These are phyloP conservation scores for Agrochola lota DNA, from an alignment of 2,888 invertebrate species.

Conservation along the genomic window DNA sequence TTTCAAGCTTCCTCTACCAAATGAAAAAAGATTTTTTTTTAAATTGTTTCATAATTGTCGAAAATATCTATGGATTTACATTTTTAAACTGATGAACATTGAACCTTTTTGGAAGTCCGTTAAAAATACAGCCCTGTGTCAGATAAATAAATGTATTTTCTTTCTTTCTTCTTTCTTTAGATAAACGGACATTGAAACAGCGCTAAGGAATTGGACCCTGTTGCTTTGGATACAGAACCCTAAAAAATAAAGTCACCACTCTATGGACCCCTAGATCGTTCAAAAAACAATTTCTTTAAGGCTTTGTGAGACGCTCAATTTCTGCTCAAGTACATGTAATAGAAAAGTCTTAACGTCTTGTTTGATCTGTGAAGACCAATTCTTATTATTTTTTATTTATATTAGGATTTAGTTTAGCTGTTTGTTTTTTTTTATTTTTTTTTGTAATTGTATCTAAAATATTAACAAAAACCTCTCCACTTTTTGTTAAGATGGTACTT, in stretches of 20 bases:
- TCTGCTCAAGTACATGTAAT: slow-evolving; percentile 42
- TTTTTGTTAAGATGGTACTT: not conserved
- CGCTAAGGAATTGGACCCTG: not conserved
- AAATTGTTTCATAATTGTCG: too few relatives aligned
- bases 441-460: not conserved
- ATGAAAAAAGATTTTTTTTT: too few relatives aligned
- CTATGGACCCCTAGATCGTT: slow-evolving; percentile 43
- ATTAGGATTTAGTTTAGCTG: slow-evolving; percentile 13
- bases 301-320: slow-evolving; percentile 60
- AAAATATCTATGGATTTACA: too few relatives aligned
- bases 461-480: not conserved
- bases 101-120: too few relatives aligned
- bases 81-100: too few relatives aligned
- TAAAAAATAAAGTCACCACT: slow-evolving; percentile 48
- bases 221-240: slow-evolving; percentile 5
- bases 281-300: slow-evolving; percentile 65
- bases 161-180: too few relatives aligned
- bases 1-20: too few relatives aligned
- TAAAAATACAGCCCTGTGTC: too few relatives aligned
- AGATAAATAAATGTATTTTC: too few relatives aligned
- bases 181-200: not conserved
- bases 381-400: slow-evolving; percentile 23
- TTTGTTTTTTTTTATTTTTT: slow-evolving; percentile 9
- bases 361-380: slow-evolving; percentile 43
- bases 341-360: slow-evolving; percentile 32